Conservation (phyloP, 1,140 invertebrate species). For the Papilio aristodemus region DNA sequence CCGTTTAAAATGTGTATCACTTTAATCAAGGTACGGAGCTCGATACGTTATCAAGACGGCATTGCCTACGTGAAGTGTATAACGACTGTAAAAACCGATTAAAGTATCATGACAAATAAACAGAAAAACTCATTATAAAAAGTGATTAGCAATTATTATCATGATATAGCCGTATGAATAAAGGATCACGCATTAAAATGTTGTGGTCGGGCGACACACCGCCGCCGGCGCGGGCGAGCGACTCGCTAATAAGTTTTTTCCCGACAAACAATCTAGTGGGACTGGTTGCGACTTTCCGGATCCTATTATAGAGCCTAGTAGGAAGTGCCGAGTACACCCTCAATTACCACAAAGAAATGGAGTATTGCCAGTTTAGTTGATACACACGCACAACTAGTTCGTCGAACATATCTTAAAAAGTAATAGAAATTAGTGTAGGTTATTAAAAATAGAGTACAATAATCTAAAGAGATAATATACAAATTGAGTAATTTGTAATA, state of each 20-base stretch:
- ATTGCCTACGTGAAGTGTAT: not conserved
- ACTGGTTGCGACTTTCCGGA: constrained; percentile 41
- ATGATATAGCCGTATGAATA: constrained; percentile 23
- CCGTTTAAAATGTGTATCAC: too few species aligned
- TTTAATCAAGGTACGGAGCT: not conserved
- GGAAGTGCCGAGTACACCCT: constrained; percentile 54
- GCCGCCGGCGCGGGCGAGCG: constrained; percentile 33
- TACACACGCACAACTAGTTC: constrained; percentile 37
- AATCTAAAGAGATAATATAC: too few species aligned
- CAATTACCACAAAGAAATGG: constrained; percentile 66
- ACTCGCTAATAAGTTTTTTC: constrained; percentile 48
- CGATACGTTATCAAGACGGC: not conserved
- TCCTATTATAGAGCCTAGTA: constrained; percentile 54
- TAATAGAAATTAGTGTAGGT: not conserved
- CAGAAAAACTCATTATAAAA: constrained; percentile 15
- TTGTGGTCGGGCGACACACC: constrained; percentile 10
- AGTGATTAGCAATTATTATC: constrained; percentile 29
- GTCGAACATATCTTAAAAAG: constrained; percentile 14
- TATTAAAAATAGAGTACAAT: too few species aligned
- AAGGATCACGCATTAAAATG: constrained; percentile 1
- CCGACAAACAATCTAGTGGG: constrained; percentile 34
- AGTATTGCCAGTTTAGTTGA: constrained; percentile 39
- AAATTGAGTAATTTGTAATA: too few species aligned
- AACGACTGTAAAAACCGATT: not conserved
- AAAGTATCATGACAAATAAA: not conserved